Percentiles rank a stretch among this genome's conserved stretches.
Evolutionary conservation across 1,140 invertebrate species (phyloP).

Genomic region (Armadillidium nasatum): DNA sequence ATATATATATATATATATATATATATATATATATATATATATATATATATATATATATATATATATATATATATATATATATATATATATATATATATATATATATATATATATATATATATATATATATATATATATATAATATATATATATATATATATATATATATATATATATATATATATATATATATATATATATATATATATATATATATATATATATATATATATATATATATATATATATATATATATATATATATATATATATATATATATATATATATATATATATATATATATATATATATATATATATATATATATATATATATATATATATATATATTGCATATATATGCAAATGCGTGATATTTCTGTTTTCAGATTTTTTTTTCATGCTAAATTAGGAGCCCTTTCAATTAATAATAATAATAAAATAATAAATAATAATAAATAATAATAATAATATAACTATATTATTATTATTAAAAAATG

Average conservation of each 20-base stretch:
- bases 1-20: slow-evolving; percentile 11
- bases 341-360: no score
- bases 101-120: slow-evolving; percentile 18
- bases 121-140: no score
- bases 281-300: no score
- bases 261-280: not conserved
- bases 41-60: slow-evolving; percentile 14
- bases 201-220: slow-evolving; percentile 20
- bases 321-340: no score
- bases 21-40: slow-evolving; percentile 11
- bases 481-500: no score
- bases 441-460: no score
- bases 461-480: no score
- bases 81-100: slow-evolving; percentile 19
- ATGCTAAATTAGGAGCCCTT: no score
- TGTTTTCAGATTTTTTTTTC: no score
- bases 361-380: no score
- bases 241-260: no score
- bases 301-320: not conserved
- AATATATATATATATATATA: slow-evolving; percentile 7
- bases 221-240: not conserved
- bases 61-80: slow-evolving; percentile 17
- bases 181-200: slow-evolving; percentile 16
- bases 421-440: no score
- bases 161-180: slow-evolving; percentile 20